Conservation (phyloP, 2,113 vertebrate species). For the Xiphias gladius region DNA sequence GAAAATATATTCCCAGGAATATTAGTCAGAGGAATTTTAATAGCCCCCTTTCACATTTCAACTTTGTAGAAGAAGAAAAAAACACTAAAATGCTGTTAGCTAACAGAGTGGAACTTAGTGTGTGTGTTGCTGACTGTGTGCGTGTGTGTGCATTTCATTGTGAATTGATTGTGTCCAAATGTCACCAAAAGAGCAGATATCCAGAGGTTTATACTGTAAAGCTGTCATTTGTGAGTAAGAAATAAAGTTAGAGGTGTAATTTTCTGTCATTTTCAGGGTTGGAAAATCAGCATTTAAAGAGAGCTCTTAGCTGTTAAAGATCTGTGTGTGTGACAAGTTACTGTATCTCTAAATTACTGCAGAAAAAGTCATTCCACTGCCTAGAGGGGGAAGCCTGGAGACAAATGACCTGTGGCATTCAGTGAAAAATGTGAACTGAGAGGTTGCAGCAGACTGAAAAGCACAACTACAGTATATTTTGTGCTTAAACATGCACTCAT, state of each 20-base stretch:
- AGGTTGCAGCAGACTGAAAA: background rate
- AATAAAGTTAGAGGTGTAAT: conserved; percentile 18
- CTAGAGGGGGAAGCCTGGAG: conserved; percentile 7
- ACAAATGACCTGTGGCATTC: conserved; percentile 43
- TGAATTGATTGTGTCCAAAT: conserved; percentile 15
- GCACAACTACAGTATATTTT: background rate
- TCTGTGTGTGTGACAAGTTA: conserved; percentile 38
- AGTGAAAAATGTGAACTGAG: background rate
- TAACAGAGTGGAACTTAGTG: conserved; percentile 19
- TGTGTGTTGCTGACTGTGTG: background rate
- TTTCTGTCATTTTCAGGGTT: conserved; percentile 17
- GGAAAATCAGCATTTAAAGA: conserved; percentile 15
- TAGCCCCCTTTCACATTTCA: conserved; percentile 33
- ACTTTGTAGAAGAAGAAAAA: conserved; percentile 24
- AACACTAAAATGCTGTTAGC: background rate
- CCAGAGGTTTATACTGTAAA: conserved; percentile 12
- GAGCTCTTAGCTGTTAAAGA: conserved; percentile 9
- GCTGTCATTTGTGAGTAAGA: conserved; percentile 22
- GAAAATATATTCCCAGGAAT: conserved; percentile 58
- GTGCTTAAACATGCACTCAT: conserved; percentile 9
- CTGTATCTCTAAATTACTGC: conserved; percentile 24
- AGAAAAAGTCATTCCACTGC: conserved; percentile 34
- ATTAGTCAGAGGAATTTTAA: conserved; percentile 58
- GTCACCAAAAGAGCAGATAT: conserved; percentile 20
- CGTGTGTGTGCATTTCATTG: background rate